Conservation (phyloP, 2,797 vertebrate genomes). For the Pipistrellus pipistrellus region DNA sequence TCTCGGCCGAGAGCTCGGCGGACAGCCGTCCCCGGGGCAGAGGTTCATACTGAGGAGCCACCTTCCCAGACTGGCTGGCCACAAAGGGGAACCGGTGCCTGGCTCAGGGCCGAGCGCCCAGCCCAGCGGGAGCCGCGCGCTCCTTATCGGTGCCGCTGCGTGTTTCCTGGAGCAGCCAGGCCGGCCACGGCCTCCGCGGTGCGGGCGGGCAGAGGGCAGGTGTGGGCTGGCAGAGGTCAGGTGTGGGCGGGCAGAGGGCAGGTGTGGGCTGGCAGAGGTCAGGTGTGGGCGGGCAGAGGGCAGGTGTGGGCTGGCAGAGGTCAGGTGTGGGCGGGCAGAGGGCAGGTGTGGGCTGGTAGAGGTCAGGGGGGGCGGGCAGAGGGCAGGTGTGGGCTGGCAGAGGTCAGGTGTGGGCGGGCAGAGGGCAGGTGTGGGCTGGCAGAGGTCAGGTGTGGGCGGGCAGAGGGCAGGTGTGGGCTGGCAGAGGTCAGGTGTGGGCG, state of each 20-base stretch:
- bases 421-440: no score
- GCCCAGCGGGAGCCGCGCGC: neutral
- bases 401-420: no score
- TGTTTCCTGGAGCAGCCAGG: constrained; percentile 57
- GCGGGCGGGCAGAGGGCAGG: neutral
- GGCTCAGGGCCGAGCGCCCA: constrained; percentile 46
- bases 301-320: neutral
- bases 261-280: no score
- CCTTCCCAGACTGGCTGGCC: constrained; percentile 3
- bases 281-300: neutral
- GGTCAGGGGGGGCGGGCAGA: no score
- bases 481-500: neutral
- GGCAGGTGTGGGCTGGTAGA: no score
- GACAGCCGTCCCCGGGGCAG: neutral
- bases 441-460: no score
- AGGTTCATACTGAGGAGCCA: constrained; percentile 48
- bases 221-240: neutral
- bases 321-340: no score
- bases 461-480: no score
- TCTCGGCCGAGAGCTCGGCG: neutral
- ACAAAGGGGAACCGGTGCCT: constrained; percentile 50
- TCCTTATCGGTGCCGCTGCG: constrained; percentile 20
- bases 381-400: no score
- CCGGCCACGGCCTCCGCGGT: neutral
- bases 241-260: no score